Base-by-base conservation (phyloP, 2,888 invertebrate species). In the Eupithecia dodoneata region DNA sequence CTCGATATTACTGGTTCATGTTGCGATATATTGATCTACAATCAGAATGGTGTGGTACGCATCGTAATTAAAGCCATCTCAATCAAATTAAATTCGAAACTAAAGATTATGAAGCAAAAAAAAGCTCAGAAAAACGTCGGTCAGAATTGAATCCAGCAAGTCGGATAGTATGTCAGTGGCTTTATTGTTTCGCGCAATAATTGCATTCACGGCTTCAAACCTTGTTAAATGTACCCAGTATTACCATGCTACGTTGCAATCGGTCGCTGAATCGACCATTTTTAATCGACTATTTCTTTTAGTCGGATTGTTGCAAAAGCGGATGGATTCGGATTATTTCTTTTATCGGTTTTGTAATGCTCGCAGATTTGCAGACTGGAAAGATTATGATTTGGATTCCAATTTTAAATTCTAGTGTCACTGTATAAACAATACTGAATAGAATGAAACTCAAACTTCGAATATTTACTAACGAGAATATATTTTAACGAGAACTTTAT, bases 161-260 rank as follows among this genome's bases (percentile, higher is more conserved):
- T 69, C 45, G 69, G 69, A 45, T 69, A 69, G 69, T 69, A 45
- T 69, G 9, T 69, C 45, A 4, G 18, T 3, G 2, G 45, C 45
- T 69, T 15, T 66, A 87, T 85, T 85, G 83, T 85, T 87, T 84
- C 82, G 74, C 76, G 76, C 76, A 79, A 83, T 90, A 88, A 91
- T 90, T 88, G 85, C 80, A 83, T 88, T 88, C 89, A 87, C 87
- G 84, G 83, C 80, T 75, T 75, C 76, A 72, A 87, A 89, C 85
- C 81, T 87, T 81, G 87, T 89, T 90, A 87, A 79, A 80, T 73
- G 44, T 49, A 45, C 10, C 45, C 69, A 42, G 45, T 69, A 69
- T 69, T 49, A 41, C 45, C 70, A 69, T 67, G 59, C 70, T 66
- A n/a, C 69, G 69, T 9, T 45, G 69, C 45, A 69, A 45, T 67